phyloP scores from a whole-genome alignment of 2,113 vertebrate species.

The Caretta caretta region DNA sequence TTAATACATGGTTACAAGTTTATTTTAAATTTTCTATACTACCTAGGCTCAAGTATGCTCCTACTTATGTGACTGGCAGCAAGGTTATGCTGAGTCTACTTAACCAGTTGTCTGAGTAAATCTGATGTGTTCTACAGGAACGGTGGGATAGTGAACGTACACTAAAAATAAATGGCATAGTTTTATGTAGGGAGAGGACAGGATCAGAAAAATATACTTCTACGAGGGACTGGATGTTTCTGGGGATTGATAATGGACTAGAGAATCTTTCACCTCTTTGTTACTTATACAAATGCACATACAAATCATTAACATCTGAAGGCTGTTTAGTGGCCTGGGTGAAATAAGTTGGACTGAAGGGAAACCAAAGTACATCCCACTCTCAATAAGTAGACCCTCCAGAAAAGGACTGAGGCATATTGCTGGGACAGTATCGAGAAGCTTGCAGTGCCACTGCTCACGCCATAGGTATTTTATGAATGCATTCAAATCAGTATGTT shows the following conservation, averaged over 20 bases:
- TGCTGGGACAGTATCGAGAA: background rate
- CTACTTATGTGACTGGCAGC: background rate
- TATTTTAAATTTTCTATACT: background rate
- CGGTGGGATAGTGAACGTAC: background rate
- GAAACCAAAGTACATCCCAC: conserved; percentile 5
- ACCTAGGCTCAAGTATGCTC: background rate
- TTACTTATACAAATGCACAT: conserved; percentile 24
- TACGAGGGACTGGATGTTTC: conserved; percentile 18
- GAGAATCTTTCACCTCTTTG: conserved; percentile 37
- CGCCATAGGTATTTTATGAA: background rate
- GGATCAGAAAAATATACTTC: background rate
- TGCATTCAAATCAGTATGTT: background rate
- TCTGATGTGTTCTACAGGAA: background rate
- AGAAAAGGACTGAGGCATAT: background rate
- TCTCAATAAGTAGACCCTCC: background rate
- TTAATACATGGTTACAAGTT: background rate
- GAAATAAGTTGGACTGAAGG: background rate
- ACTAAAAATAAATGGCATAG: conserved; percentile 52
- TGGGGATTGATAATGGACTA: conserved; percentile 49
- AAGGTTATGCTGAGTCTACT: conserved; percentile 30
- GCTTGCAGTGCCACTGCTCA: rapidly evolving
- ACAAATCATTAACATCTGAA: conserved; percentile 58
- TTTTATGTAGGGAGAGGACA: conserved; percentile 4
- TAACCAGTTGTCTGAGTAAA: conserved; percentile 11
- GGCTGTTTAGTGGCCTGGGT: conserved; percentile 36